Conservation (phyloP, 2,113 vertebrate species). For the Cinclus cinclus region DNA sequence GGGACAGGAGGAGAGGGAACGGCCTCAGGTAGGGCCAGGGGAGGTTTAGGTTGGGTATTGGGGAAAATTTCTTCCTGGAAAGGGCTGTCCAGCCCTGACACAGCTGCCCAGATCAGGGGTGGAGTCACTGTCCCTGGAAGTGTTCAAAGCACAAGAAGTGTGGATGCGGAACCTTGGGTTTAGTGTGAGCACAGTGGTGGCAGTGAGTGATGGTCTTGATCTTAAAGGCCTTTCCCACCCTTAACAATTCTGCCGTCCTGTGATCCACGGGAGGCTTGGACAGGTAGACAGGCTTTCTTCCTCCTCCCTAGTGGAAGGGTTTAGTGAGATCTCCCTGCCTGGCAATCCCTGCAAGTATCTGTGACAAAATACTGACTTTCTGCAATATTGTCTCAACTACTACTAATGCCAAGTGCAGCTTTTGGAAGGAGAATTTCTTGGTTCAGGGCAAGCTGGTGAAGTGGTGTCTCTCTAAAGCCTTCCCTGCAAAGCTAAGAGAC, state of each 20-base stretch:
- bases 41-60: fast-evolving
- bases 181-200: neutral
- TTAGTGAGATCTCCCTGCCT: neutral
- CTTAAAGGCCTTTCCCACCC: neutral
- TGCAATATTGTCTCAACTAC: neutral
- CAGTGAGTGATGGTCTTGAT: neutral
- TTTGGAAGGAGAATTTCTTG: neutral
- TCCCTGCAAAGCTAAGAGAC: neutral
- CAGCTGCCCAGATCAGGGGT: neutral
- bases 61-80: neutral
- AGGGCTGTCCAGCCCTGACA: neutral
- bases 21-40: fast-evolving
- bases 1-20: neutral
- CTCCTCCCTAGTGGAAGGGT: neutral
- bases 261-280: neutral
- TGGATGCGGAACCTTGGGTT: neutral
- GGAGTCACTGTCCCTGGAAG: neutral
- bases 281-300: neutral
- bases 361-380: neutral
- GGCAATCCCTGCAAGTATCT: fast-evolving
- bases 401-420: fast-evolving
- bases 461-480: neutral
- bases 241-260: neutral
- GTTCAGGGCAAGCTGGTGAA: neutral
- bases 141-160: fast-evolving